These are phyloP conservation scores for Prunella fulvescens DNA, from an alignment of 2,113 vertebrate genomes.

Conservation along the genomic window DNA sequence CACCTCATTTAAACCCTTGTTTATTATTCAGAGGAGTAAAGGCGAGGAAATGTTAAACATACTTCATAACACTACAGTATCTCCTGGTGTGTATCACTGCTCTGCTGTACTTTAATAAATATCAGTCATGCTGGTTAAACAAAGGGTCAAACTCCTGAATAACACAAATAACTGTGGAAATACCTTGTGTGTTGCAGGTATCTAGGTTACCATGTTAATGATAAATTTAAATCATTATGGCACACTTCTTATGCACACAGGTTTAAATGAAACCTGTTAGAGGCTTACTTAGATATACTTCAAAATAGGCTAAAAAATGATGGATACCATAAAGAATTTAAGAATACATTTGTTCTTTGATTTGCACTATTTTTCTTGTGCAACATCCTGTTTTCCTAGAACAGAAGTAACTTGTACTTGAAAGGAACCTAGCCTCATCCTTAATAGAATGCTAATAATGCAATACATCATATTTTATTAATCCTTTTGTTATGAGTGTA, in stretches of 20 bases:
- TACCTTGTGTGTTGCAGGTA: not conserved
- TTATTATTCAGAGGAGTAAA: not conserved
- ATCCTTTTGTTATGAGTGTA: conserved; percentile 35
- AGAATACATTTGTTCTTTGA: not conserved
- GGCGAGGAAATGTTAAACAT: not conserved
- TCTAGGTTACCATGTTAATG: not conserved
- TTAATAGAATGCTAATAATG: conserved; percentile 30
- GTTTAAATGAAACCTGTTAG: not conserved
- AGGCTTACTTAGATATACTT: not conserved
- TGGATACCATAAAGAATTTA: not conserved
- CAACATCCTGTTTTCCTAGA: not conserved
- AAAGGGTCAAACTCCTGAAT: not conserved
- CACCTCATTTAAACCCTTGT: not conserved
- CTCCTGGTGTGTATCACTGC: not conserved
- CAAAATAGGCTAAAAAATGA: not conserved
- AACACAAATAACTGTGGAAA: not conserved
- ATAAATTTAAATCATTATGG: not conserved
- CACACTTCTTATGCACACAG: not conserved
- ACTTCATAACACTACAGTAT: not conserved
- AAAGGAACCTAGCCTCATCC: not conserved
- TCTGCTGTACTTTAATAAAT: not conserved
- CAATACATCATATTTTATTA: conserved; percentile 52
- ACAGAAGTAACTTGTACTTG: not conserved
- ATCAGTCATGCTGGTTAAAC: not conserved
- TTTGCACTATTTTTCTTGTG: not conserved